phyloP scores from a whole-genome alignment of 2,888 invertebrate genomes.

The Selenia dentaria region DNA sequence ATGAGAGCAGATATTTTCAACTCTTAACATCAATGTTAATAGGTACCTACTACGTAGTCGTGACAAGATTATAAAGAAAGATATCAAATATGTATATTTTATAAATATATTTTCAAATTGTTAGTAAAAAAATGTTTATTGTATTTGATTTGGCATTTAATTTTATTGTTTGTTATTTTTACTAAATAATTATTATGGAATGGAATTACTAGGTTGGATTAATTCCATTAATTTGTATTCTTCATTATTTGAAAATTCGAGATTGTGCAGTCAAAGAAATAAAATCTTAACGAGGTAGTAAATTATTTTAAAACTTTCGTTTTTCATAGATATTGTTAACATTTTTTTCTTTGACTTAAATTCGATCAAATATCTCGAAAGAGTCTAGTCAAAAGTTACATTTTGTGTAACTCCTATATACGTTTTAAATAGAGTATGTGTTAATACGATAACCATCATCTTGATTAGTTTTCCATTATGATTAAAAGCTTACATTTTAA shows the following conservation, averaged over 20 bases:
- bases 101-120: no score
- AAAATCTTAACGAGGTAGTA: slow-evolving; percentile 28
- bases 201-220: slow-evolving; percentile 59
- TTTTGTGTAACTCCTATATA: background rate
- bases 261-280: slow-evolving; percentile 21
- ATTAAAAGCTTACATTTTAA: no score
- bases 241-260: background rate
- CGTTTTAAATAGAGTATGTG: no score
- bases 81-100: no score
- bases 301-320: slow-evolving; percentile 6
- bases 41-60: no score
- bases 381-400: background rate
- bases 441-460: no score
- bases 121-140: no score
- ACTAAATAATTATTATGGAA: background rate
- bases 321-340: slow-evolving; percentile 22
- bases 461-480: no score
- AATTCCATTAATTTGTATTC: slow-evolving; percentile 39
- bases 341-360: slow-evolving; percentile 27
- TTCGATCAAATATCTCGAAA: background rate
- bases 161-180: background rate
- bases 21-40: no score
- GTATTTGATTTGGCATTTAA: no score
- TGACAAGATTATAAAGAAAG: no score
- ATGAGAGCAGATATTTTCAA: slow-evolving; percentile 9